phyloP scores from a whole-genome alignment of 1,140 invertebrate genomes.

The Macrosteles quadrilineatus region DNA sequence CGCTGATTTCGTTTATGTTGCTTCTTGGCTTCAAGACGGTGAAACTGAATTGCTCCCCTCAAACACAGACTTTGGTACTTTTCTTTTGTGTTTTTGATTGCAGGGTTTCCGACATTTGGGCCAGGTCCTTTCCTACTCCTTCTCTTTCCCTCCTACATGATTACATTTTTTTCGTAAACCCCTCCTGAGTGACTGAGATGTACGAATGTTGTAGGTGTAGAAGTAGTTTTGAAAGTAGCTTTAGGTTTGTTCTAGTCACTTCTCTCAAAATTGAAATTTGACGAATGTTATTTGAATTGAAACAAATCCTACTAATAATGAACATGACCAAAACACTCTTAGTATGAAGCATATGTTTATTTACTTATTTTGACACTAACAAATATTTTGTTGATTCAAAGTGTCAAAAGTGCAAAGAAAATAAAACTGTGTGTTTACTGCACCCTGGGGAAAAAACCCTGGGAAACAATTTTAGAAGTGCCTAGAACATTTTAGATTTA shows the following conservation, averaged over 20 bases:
- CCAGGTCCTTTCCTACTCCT: slow-evolving; percentile 20
- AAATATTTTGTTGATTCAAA: too few relatives aligned
- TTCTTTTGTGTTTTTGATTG: slow-evolving; percentile 33
- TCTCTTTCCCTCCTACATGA: slow-evolving; percentile 14
- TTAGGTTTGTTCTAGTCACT: not conserved
- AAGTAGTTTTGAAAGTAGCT: slow-evolving; percentile 7
- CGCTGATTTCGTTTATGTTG: slow-evolving; percentile 81
- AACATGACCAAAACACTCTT: too few relatives aligned
- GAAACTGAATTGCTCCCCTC: slow-evolving; percentile 63
- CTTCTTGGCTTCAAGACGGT: slow-evolving; percentile 82
- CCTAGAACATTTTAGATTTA: not conserved
- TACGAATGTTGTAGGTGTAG: slow-evolving; percentile 3
- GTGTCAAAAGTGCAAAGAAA: too few relatives aligned
- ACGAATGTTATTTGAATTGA: too few relatives aligned
- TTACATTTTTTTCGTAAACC: slow-evolving; percentile 26
- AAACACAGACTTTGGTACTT: slow-evolving; percentile 65
- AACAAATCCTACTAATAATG: too few relatives aligned
- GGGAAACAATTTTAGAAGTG: too few relatives aligned
- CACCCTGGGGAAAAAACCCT: too few relatives aligned
- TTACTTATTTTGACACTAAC: too few relatives aligned
- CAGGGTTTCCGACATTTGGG: slow-evolving; percentile 45
- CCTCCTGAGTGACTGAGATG: slow-evolving; percentile 27
- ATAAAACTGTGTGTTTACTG: too few relatives aligned
- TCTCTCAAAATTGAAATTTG: too few relatives aligned
- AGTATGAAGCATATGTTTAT: too few relatives aligned